phyloP scores from a whole-genome alignment of 2,113 vertebrate species.

The Psittacula cyanocephala region DNA sequence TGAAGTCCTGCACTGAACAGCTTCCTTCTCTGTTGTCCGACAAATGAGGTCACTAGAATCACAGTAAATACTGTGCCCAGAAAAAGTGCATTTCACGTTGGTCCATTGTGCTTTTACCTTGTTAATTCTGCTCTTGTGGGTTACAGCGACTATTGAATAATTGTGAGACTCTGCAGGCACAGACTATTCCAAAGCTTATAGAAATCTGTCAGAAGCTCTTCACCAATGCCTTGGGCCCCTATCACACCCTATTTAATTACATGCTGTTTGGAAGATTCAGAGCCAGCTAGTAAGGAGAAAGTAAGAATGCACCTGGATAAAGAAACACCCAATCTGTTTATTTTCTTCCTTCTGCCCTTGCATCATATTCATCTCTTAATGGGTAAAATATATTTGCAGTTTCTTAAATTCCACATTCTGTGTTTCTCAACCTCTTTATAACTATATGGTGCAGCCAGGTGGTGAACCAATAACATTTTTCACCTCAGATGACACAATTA shows the following conservation, averaged over 20 bases:
- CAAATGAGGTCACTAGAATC: not conserved
- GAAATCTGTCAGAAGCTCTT: not conserved
- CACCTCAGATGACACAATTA: slow-evolving; percentile 42
- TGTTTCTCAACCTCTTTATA: not conserved
- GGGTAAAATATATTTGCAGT: not conserved
- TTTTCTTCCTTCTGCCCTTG: not conserved
- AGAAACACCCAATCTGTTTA: not conserved
- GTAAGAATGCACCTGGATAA: not conserved
- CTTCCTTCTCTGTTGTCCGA: not conserved
- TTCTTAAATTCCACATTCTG: not conserved
- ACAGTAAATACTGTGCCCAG: not conserved
- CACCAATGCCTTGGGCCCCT: not conserved
- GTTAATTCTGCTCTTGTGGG: not conserved
- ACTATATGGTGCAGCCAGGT: slow-evolving; percentile 30
- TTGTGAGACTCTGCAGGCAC: not conserved
- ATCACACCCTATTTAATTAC: not conserved
- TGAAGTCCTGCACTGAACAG: not conserved
- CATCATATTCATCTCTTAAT: not conserved
- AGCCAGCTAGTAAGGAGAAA: not conserved
- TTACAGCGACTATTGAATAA: not conserved
- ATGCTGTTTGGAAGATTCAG: not conserved
- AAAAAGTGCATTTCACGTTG: not conserved
- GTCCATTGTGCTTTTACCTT: not conserved
- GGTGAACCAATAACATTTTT: slow-evolving; percentile 37
- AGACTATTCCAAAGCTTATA: not conserved